Evolutionary conservation across 2,888 invertebrate genomes (phyloP).

Genomic region (Drosophila eohydei): DNA sequence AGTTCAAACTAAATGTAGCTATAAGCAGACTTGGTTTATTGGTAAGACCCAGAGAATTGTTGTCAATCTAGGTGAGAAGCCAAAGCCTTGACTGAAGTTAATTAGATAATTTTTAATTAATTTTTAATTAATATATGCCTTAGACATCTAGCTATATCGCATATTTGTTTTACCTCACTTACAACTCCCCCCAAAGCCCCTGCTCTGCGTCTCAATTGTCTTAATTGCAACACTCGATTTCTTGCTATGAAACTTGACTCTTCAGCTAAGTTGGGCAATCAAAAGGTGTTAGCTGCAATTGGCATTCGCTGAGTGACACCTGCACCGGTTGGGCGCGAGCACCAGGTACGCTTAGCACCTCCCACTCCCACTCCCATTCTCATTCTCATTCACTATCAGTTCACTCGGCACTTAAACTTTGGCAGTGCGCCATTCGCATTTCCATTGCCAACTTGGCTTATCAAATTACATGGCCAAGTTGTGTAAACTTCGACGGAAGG

Average conservation of each 20-base stretch:
- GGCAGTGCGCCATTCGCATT: conserved; percentile 31
- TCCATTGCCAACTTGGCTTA: conserved; percentile 55
- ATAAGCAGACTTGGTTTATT: neutral
- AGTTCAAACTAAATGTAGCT: neutral
- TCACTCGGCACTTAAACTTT: conserved; percentile 30
- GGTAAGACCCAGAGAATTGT: neutral
- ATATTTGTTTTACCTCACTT: neutral
- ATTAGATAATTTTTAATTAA: neutral
- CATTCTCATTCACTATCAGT: conserved; percentile 8
- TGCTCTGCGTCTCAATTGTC: neutral
- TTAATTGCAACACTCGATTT: conserved; percentile 31
- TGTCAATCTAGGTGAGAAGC: neutral
- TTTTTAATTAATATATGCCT: neutral
- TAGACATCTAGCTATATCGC: neutral
- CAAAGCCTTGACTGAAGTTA: neutral
- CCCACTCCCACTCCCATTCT: neutral
- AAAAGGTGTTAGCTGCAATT: conserved; percentile 30
- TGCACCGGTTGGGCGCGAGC: conserved; percentile 12
- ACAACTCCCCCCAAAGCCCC: no score
- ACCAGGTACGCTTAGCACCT: conserved; percentile 17
- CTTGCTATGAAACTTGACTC: conserved; percentile 16
- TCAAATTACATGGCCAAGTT: conserved; percentile 72
- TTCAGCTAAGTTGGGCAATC: conserved; percentile 26
- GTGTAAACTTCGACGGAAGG: conserved; percentile 15
- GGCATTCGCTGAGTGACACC: conserved; percentile 18